Evolutionary conservation across 2,888 invertebrate species (phyloP).

Genomic region (Hydriomena furcata): DNA sequence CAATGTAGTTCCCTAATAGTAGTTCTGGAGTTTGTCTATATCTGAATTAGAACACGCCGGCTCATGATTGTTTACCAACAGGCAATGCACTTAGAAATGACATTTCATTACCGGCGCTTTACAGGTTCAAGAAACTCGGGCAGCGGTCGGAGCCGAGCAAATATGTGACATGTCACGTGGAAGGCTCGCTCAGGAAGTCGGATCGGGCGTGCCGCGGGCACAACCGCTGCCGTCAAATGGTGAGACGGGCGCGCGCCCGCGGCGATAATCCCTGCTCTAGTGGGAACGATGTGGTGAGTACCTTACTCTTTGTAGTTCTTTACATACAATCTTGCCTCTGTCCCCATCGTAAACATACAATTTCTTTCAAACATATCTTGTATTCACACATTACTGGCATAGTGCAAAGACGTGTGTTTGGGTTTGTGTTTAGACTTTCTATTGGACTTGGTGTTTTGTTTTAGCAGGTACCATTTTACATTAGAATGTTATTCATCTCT

Average conservation of each 20-base stretch:
- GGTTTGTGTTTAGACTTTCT: too few relatives aligned
- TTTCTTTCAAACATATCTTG: too few relatives aligned
- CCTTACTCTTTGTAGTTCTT: background rate
- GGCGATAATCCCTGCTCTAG: constrained; percentile 72
- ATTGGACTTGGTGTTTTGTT: too few relatives aligned
- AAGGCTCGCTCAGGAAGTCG: constrained; percentile 85
- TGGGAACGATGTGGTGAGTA: constrained; percentile 70
- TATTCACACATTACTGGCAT: too few relatives aligned
- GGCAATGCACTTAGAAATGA: background rate
- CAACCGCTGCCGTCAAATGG: constrained; percentile 62
- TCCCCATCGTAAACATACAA: too few relatives aligned
- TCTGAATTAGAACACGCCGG: too few relatives aligned
- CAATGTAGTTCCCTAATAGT: background rate
- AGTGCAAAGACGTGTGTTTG: too few relatives aligned
- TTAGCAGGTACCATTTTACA: too few relatives aligned
- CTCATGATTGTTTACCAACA: background rate
- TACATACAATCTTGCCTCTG: too few relatives aligned
- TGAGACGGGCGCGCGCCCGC: constrained; percentile 70
- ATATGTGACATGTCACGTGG: constrained; percentile 87
- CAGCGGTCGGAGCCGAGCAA: constrained; percentile 86
- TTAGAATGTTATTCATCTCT: too few relatives aligned
- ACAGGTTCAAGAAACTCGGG: constrained; percentile 75
- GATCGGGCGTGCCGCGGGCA: constrained; percentile 75
- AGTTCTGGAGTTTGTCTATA: background rate
- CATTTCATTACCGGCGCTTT: background rate